Evolutionary conservation across 2,113 vertebrate genomes (phyloP).

Genomic region (Alaudala cheleensis): DNA sequence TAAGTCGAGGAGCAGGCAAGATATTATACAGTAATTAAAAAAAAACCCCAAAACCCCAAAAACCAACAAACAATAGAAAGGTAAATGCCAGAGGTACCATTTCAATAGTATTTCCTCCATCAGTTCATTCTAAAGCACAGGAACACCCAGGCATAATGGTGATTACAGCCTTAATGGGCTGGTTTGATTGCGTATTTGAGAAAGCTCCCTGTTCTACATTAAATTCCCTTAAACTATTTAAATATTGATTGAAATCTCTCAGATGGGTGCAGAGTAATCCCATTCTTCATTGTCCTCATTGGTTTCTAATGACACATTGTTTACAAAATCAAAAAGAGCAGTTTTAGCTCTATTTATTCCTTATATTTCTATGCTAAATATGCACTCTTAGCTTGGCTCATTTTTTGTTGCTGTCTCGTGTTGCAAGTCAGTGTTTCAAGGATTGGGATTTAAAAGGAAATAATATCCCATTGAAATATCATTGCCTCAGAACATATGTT

Average conservation of each 20-base stretch:
- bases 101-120: slow-evolving; percentile 49
- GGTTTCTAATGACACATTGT: slow-evolving; percentile 56
- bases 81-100: slow-evolving; percentile 15
- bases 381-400: not conserved
- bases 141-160: slow-evolving; percentile 30
- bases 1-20: not conserved
- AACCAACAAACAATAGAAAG: not conserved
- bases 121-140: slow-evolving; percentile 52
- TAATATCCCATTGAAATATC: slow-evolving; percentile 59
- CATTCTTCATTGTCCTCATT: slow-evolving; percentile 57
- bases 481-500: slow-evolving; percentile 64
- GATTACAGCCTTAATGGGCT: slow-evolving; percentile 70
- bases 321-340: slow-evolving; percentile 60
- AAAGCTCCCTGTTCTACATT: slow-evolving; percentile 59
- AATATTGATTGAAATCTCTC: slow-evolving; percentile 71
- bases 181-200: slow-evolving; percentile 74
- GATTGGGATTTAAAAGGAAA: slow-evolving; percentile 43
- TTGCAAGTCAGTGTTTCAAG: slow-evolving; percentile 50
- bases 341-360: slow-evolving; percentile 50
- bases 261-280: slow-evolving; percentile 41
- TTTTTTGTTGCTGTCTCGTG: slow-evolving; percentile 30
- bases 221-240: slow-evolving; percentile 66
- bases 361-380: slow-evolving; percentile 48
- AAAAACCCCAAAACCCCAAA: not conserved
- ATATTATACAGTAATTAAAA: not conserved